These are phyloP conservation scores for Micropterix aruncella DNA, from an alignment of 2,888 invertebrate species.

Conservation along the genomic window DNA sequence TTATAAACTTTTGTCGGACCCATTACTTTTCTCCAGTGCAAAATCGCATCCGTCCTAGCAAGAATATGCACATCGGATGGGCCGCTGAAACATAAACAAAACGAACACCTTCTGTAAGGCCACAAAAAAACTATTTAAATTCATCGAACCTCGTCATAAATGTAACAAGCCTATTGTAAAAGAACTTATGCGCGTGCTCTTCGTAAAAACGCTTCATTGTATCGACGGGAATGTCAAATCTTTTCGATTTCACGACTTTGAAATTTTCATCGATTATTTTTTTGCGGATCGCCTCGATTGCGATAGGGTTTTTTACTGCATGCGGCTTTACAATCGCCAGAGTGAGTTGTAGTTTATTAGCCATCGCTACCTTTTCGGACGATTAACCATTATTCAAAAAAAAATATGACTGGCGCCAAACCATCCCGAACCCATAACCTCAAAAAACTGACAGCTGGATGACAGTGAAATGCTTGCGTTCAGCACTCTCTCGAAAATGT, in stretches of 20 bases:
- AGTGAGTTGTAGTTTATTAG: conserved; percentile 50
- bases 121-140: no score
- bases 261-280: conserved; percentile 55
- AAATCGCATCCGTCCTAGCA: conserved; percentile 60
- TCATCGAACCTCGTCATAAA: conserved; percentile 61
- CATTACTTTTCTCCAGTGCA: conserved; percentile 68
- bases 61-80: conserved; percentile 70
- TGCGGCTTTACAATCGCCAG: conserved; percentile 83
- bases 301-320: conserved; percentile 60
- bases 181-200: conserved; percentile 73
- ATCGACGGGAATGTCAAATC: conserved; percentile 41
- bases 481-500: no score
- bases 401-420: no score
- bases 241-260: conserved; percentile 54
- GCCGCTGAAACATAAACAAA: conserved; percentile 47
- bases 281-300: conserved; percentile 50
- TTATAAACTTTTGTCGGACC: conserved; percentile 84
- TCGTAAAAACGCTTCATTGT: conserved; percentile 64
- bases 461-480: no score
- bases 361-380: no score
- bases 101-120: no score
- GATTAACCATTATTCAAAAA: no score
- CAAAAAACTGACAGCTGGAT: no score
- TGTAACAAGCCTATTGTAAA: conserved; percentile 65
- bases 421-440: no score